Evolutionary conservation across 2,888 invertebrate genomes (phyloP).

Genomic region (Drosophila putrida): DNA sequence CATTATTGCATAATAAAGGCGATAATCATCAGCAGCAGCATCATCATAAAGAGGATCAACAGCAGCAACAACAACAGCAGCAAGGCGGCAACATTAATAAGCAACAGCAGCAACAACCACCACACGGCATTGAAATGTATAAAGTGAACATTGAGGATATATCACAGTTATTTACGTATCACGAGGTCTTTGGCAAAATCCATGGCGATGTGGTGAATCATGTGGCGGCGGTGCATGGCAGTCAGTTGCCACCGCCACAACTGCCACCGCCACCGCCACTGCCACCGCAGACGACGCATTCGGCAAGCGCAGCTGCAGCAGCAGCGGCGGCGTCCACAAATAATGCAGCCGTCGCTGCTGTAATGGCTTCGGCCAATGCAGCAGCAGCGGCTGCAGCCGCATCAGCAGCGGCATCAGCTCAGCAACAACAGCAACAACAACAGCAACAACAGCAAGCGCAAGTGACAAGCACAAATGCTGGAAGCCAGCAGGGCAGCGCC

Average conservation of each 20-base stretch:
- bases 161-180: constrained; percentile 93
- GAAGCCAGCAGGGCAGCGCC: constrained; percentile 57
- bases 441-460: constrained; percentile 47
- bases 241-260: constrained; percentile 76
- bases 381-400: constrained; percentile 74
- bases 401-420: constrained; percentile 67
- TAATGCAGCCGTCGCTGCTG: constrained; percentile 77
- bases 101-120: constrained; percentile 66
- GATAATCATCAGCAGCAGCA: neutral
- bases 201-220: constrained; percentile 85
- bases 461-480: constrained; percentile 58
- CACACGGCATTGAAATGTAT: constrained; percentile 89
- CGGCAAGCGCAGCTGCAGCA: constrained; percentile 77
- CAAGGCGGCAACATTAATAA: too few relatives aligned
- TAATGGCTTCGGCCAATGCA: constrained; percentile 76
- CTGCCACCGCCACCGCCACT: constrained; percentile 73
- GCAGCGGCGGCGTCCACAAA: constrained; percentile 78
- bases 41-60: constrained; percentile 49
- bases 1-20: constrained; percentile 57
- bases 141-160: constrained; percentile 93
- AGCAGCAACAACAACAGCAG: constrained; percentile 83
- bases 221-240: constrained; percentile 86
- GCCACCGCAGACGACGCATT: constrained; percentile 71
- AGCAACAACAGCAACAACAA: constrained; percentile 50
- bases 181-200: constrained; percentile 93